phyloP scores from a whole-genome alignment of 2,113 vertebrate species.

The Emydura subglobosa region DNA sequence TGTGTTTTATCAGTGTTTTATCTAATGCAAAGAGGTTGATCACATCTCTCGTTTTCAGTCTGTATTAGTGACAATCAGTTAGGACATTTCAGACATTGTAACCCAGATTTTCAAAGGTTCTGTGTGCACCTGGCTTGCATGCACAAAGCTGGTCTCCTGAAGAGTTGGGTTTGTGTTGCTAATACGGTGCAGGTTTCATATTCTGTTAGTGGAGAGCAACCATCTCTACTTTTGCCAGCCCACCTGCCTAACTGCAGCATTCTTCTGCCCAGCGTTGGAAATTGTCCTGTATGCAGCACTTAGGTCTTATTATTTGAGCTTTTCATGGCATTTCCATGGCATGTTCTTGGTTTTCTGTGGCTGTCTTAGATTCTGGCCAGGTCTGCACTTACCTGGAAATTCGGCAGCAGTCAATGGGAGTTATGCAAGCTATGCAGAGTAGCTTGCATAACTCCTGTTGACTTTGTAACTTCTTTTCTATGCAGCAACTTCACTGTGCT shows the following conservation, averaged over 20 bases:
- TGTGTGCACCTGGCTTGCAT: accelerated
- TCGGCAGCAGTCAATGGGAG: too few relatives aligned
- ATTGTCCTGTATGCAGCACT: background rate
- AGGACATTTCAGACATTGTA: background rate
- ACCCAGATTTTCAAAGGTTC: background rate
- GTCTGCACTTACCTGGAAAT: too few relatives aligned
- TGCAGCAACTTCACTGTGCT: too few relatives aligned
- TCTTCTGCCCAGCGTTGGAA: constrained; percentile 14
- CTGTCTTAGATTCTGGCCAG: constrained; percentile 1
- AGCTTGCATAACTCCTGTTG: too few relatives aligned
- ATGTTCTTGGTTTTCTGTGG: background rate
- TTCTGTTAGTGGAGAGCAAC: background rate
- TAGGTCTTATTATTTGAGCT: background rate
- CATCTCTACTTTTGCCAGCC: background rate
- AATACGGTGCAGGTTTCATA: background rate
- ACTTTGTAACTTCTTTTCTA: too few relatives aligned
- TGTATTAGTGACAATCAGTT: accelerated
- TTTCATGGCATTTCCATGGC: accelerated
- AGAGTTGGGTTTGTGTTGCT: background rate
- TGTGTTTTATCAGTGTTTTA: background rate
- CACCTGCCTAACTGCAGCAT: background rate
- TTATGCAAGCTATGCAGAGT: too few relatives aligned
- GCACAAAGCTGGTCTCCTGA: background rate
- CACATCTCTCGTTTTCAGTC: background rate
- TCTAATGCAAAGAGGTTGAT: background rate